Base-by-base conservation (phyloP, 2,113 vertebrate species). In the Gadus macrocephalus region DNA sequence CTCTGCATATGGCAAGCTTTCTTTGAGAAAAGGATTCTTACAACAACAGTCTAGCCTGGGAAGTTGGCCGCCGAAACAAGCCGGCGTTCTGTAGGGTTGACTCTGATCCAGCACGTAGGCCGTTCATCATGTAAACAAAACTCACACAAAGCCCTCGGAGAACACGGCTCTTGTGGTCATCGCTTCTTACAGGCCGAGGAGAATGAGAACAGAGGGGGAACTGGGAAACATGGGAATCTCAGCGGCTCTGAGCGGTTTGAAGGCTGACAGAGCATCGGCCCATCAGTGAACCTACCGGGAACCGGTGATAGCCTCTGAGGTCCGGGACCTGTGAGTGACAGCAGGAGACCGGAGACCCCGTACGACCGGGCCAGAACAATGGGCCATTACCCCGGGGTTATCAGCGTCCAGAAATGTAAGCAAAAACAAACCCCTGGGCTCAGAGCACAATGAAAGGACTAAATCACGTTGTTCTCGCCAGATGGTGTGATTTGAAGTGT, bases 211-310 rank as follows among this genome's bases (percentile, higher is more conserved):
- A 68, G 9, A 6, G 22, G 67, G 53, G 65, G 80, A 67, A 79
- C 7, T 27, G 66, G 38, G 65, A 82, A 67, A 80, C 79, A 64
- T 73, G 78, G 81, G 72, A 70, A 73, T 79, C 71, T 82, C 69
- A 68, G n/a, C n/a, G 42, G 79, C 75, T 82, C 69, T 2, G 17
- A 75, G 74, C 70, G 78, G 67, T 76, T 68, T 60, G 61, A 74
- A 73, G 75, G 55, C 66, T 58, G 16, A 77, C 28, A 73, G 72
- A 60, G 59, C 49, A 68, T 66, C 67, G 60, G 72, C 79, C 80
- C 81, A 70, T 73, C 74, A 77, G 73, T 89, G 84, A 91, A 90
- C 85, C 74, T 63, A 72, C 76, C 70, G 69, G 69, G 73, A 81
- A 70, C 67, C 62, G 68, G 74, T 73, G 78, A 85, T 60, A 59